Percentiles rank a stretch among this genome's conserved stretches.
phyloP scores from a whole-genome alignment of 37 sponge, comb jelly and placozoan genomes.

The Ianthella basta region DNA sequence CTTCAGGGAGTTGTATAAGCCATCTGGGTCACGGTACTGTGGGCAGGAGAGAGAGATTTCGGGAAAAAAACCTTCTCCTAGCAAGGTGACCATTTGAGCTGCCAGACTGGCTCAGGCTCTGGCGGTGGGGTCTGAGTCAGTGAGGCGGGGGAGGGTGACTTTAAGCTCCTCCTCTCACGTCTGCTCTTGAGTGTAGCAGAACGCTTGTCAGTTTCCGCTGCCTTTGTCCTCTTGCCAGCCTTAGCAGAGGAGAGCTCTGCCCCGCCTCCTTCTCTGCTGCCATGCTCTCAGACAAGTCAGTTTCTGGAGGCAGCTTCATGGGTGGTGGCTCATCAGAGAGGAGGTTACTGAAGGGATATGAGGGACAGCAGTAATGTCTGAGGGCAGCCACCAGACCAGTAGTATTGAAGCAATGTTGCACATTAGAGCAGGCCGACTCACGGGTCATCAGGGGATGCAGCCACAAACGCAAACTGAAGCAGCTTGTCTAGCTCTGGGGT shows the following conservation, averaged over 20 bases:
- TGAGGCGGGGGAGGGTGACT: slow-evolving; percentile 41
- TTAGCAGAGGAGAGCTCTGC: too few species aligned
- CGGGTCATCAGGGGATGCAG: slow-evolving; percentile 80
- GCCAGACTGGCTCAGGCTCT: background rate
- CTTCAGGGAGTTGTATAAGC: slow-evolving; percentile 34
- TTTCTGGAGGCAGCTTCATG: background rate
- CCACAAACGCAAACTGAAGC: slow-evolving; percentile 61
- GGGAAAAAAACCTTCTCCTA: slow-evolving; percentile 89
- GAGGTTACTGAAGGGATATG: background rate
- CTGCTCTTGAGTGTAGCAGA: slow-evolving; percentile 13
- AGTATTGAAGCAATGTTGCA: too few species aligned
- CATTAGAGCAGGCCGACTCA: too few species aligned
- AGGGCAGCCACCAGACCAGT: too few species aligned
- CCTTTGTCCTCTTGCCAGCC: background rate
- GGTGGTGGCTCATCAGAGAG: slow-evolving; percentile 27
- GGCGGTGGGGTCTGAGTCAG: slow-evolving; percentile 4
- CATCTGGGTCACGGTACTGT: slow-evolving; percentile 47
- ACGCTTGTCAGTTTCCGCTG: slow-evolving; percentile 15
- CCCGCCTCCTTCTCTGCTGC: background rate
- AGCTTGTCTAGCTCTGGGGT: background rate
- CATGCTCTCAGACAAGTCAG: background rate
- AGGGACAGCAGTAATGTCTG: too few species aligned
- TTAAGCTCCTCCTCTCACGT: slow-evolving; percentile 34
- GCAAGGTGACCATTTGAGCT: slow-evolving; percentile 65
- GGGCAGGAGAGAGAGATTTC: slow-evolving; percentile 72